A percentile compares a stretch with the other conserved stretches of the same genome.
Evolutionary conservation across 2,797 vertebrate species (phyloP).

Genomic region (Pachyuromys duprasi): DNA sequence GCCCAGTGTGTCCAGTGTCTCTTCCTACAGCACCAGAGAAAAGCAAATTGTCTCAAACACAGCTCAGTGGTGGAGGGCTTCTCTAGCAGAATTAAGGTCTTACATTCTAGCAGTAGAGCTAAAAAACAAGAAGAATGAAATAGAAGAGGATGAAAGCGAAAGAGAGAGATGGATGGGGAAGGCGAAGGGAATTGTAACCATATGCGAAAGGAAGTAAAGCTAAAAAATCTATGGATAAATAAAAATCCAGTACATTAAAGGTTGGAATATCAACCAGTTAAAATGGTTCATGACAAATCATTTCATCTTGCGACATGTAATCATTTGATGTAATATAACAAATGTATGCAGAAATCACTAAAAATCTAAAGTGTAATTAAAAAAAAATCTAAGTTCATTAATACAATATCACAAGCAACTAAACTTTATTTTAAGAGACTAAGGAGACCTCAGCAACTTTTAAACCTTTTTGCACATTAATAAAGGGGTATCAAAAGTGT

Average conservation of each 20-base stretch:
- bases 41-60: background rate
- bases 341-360: background rate
- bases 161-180: fast-evolving
- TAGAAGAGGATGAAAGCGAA: too few relatives aligned
- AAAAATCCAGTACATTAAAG: background rate
- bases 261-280: background rate
- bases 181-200: background rate
- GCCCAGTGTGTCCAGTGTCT: background rate
- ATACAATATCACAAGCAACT: background rate
- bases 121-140: background rate
- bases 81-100: too few relatives aligned
- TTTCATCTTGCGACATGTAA: background rate
- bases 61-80: background rate
- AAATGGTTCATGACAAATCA: background rate
- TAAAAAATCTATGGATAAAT: background rate
- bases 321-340: background rate
- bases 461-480: background rate
- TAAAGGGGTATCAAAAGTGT: background rate
- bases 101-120: background rate
- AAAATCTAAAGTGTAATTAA: background rate
- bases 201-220: background rate
- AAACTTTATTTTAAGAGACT: background rate
- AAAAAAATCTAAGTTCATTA: background rate
- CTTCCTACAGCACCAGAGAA: background rate
- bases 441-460: background rate